Evolutionary conservation across 1,140 invertebrate genomes (phyloP).

Genomic region (Heliconius hewitsoni): DNA sequence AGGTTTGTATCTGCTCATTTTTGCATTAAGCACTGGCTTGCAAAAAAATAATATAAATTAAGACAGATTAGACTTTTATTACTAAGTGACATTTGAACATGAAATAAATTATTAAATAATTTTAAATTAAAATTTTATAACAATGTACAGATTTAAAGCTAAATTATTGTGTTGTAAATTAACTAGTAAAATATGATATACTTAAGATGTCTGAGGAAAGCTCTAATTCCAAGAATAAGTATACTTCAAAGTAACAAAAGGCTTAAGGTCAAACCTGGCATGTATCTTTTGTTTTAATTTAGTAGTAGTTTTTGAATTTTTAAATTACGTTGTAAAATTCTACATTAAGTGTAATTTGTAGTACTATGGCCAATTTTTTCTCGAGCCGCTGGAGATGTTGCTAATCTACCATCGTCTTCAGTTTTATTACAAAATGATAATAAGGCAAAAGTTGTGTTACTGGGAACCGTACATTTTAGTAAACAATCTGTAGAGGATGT

Average conservation of each 20-base stretch:
- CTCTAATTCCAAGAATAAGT: slow-evolving; percentile 22
- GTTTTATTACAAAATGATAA: slow-evolving; percentile 65
- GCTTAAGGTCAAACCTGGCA: not conserved
- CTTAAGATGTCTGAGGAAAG: slow-evolving; percentile 42
- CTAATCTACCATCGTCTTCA: slow-evolving; percentile 55
- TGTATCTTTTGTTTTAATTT: not conserved
- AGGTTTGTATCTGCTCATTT: not conserved
- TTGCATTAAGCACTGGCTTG: not conserved
- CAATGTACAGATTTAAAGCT: slow-evolving; percentile 37
- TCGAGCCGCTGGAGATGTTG: slow-evolving; percentile 26
- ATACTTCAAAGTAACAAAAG: not conserved
- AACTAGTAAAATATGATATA: slow-evolving; percentile 56
- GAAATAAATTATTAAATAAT: not conserved
- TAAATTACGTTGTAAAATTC: slow-evolving; percentile 22
- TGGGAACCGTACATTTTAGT: slow-evolving; percentile 98
- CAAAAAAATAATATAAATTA: not conserved
- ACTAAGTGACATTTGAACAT: not conserved
- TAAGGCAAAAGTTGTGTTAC: slow-evolving; percentile 81
- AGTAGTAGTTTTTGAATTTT: no score
- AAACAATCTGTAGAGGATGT: slow-evolving; percentile 95
- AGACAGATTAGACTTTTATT: slow-evolving; percentile 1
- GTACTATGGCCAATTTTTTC: slow-evolving; percentile 23
- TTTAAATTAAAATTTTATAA: slow-evolving; percentile 21
- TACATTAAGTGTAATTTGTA: slow-evolving; percentile 21
- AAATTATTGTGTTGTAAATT: slow-evolving; percentile 35